Evolutionary conservation across 2,888 invertebrate genomes (phyloP), one percentile per base, ranked within the genome.

Genomic region (Imbricaverruca yamaguchii): DNA sequence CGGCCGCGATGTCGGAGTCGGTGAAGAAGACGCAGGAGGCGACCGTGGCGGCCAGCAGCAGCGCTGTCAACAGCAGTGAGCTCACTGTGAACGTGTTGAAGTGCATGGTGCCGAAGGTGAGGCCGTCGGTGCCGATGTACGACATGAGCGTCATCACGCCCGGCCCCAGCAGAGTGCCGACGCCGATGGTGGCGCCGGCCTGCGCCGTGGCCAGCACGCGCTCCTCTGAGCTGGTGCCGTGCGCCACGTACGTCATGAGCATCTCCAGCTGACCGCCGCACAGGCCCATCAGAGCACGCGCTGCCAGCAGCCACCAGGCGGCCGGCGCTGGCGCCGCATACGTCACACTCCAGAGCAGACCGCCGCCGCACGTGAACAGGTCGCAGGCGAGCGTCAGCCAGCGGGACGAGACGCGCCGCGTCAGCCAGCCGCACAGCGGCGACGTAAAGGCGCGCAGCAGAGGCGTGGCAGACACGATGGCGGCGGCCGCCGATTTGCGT

Each of bases 81-180:
- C 55, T 55, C 55, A 77, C 77, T 9, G 77, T 77, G 77, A 77
- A 77, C n/a, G 55, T 55, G 77, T 77, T 77, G 77, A 77, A 77
- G 77, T 55, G 77, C 77, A 77, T 77, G 77, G n/a, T 21, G 77
- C 55, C 77, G 12, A 21, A n/a, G 77, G 21, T 4, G n/a, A 77
- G 21, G 8, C 77, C 77, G 10, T 77, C 77, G 9, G 77, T 77
- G 53, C 77, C 77, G 55, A 77, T 56, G n/a, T 77, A 77, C 56
- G 77, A 77, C 55, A 77, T 55, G 11, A 53, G 55, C 21, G 77
- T n/a, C 11, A 77, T 3, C 21, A 77, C 55, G 56, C 21, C 77
- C 3, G 77, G 77, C 21, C 77, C 77, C 11, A 77, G 77, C 21
- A 77, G 55, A 9, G 77, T 77, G 53, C 77, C 77, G 21, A 77